These are phyloP conservation scores for Drosophila repleta DNA, from an alignment of 1,140 invertebrate genomes.

Conservation along the genomic window DNA sequence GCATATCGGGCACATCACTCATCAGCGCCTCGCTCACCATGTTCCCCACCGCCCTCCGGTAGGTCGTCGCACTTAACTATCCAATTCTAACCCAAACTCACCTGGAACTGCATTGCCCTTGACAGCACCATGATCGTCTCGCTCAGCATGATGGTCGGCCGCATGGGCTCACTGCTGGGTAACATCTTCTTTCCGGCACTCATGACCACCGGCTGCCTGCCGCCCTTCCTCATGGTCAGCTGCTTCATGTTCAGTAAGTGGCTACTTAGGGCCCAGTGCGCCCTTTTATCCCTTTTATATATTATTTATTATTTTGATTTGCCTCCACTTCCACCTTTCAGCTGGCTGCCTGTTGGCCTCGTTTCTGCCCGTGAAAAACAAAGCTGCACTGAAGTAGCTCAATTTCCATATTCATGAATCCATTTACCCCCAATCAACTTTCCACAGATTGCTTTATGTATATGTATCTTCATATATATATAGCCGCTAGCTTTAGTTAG, in stretches of 20 bases:
- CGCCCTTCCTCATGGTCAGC: slow-evolving; percentile 77
- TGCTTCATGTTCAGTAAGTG: slow-evolving; percentile 74
- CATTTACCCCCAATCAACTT: slow-evolving; percentile 10
- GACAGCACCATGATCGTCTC: slow-evolving; percentile 75
- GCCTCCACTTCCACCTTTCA: slow-evolving; percentile 16
- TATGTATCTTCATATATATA: neutral
- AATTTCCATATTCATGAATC: slow-evolving; percentile 28
- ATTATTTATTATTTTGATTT: slow-evolving; percentile 2
- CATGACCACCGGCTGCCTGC: slow-evolving; percentile 71
- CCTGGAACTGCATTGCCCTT: neutral
- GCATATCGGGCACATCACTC: slow-evolving; percentile 72
- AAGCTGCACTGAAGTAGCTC: slow-evolving; percentile 64
- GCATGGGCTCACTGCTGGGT: slow-evolving; percentile 67
- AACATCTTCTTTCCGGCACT: slow-evolving; percentile 76
- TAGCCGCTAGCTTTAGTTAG: slow-evolving; percentile 19
- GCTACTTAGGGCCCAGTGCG: no score
- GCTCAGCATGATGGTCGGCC: slow-evolving; percentile 77
- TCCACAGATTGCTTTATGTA: slow-evolving; percentile 31
- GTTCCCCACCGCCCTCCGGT: slow-evolving; percentile 79
- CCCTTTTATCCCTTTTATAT: no score
- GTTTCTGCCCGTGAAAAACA: slow-evolving; percentile 74
- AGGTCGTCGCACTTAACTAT: neutral
- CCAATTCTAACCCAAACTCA: neutral
- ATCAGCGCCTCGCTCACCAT: slow-evolving; percentile 75
- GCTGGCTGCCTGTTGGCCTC: slow-evolving; percentile 64